Base-by-base conservation (phyloP, 2,888 invertebrate genomes). In the Drosophila engyochracea region DNA sequence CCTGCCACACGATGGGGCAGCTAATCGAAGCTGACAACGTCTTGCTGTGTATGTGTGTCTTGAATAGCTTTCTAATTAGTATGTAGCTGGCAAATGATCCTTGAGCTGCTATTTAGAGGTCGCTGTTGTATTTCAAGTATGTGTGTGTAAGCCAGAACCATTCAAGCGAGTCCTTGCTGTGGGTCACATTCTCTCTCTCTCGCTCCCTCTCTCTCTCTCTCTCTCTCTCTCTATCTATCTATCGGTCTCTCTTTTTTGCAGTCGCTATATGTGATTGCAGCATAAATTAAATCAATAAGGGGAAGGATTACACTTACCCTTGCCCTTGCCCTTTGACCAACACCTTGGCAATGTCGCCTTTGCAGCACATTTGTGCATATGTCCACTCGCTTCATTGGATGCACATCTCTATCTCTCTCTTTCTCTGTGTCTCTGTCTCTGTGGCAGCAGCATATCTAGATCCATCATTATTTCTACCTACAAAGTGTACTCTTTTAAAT, bases 31-130 rank as follows among this genome's bases (percentile, higher is more conserved):
- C 79, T 63, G 54, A 63, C 60, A 54, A 44, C 80, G 51, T 63
- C 58, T 53, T 70, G 37, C 61, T 49, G 49, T 49, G 49, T 57
- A 16, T 71, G 63, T 59, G 66, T 63, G 44, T 68, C 67, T 72
- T 81, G 83, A 83, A 85, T 81, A 41, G 83, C 79, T 89, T 87
- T 83, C 88, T 87, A 87, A 87, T 87, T 90, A 87, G 88, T 85
- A 79, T 57, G 68, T 86, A 67, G 67, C 68, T 67, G 66, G 76
- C 62, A 82, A 84, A 79, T 89, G 84, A 81, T 79, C 87, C 82
- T 89, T 85, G 89, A 79, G 79, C 60, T 58, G 60, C n/a, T 30
- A 47, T 54, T 72, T 79, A 60, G 75, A 79, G 79, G 81, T 75
- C 81, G 73, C 39, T 66, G 28, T 39, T 62, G 49, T 63, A 57